Conservation (phyloP, 1,140 invertebrate species). For the Drosophila funebris region DNA sequence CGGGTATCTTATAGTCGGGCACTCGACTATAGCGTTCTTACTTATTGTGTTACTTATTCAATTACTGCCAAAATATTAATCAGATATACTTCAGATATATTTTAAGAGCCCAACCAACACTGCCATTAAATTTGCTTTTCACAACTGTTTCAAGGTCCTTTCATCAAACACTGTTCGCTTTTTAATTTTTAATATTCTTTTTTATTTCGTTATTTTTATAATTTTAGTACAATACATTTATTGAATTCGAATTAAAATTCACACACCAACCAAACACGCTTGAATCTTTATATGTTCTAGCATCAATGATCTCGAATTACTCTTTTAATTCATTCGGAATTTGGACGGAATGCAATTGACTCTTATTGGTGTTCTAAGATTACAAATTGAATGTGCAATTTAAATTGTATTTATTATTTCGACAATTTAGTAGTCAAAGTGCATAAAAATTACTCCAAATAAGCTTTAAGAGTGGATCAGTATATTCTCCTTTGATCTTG, state of each 20-base stretch:
- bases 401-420: conserved; percentile 41
- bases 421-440: conserved; percentile 1
- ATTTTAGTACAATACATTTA: conserved; percentile 73
- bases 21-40: too few species aligned
- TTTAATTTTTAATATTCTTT: conserved; percentile 67
- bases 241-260: too few species aligned
- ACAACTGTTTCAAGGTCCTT: conserved; percentile 29
- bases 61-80: too few species aligned
- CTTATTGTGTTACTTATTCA: too few species aligned
- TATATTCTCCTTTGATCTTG: conserved; percentile 4
- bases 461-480: conserved; percentile 13
- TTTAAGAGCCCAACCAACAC: too few species aligned
- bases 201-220: conserved; percentile 44
- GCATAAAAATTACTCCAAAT: conserved; percentile 13
- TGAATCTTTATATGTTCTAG: too few species aligned
- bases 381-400: conserved; percentile 33
- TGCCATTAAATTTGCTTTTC: background rate
- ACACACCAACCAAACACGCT: too few species aligned
- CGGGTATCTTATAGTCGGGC: too few species aligned
- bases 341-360: conserved; percentile 31
- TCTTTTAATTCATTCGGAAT: too few species aligned
- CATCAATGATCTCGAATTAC: too few species aligned
- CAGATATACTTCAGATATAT: too few species aligned
- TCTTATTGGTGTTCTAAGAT: conserved; percentile 30
- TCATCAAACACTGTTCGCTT: conserved; percentile 27